Base-by-base conservation (phyloP, 2,888 invertebrate genomes). In the Punctoribates punctum region DNA sequence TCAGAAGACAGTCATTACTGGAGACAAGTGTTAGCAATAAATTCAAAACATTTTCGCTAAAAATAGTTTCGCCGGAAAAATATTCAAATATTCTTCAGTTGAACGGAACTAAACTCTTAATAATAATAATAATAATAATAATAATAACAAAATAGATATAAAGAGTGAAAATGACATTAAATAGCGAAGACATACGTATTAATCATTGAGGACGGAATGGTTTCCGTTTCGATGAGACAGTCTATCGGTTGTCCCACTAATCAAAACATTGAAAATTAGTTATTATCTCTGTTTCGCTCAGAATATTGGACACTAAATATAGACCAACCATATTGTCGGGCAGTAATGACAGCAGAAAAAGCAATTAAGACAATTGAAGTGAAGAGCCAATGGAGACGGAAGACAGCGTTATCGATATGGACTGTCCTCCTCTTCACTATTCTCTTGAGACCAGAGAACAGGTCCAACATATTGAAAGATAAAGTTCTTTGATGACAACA, bases 321-420 rank as follows among this genome's bases (percentile, higher is more conserved):
- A 6, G 15, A 17, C 11, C n/a, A 48, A 74, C 67, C 77, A 51
- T 80, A 79, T 70, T 81, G 81, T 11, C 78, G 73, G 2, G 78
- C 73, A 15, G 80, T 80, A 3, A 81, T 73, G 20, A 79, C 70
- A 1, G 78, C 17, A 20, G 79, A 78, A 23, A 77, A 77, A 11
- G 78, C 77, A 11, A 80, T n/a, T 27, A 81, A 74, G 20, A 79
- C 6, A 4, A 75, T 57, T 5, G 78, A 72, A 5, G 80, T 80
- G 6, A 79, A 51, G 38, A 78, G 77, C 78, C 79, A 79, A 54
- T 81, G 81, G 2, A 80, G 76, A 13, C 81, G 75, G 73, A 79
- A 79, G 23, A 80, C 74, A 1, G 74, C 75, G 62, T 79, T 79
- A 46, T 80, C 81, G 48, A 79, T 80, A n/a, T 70, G 70, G 1